These are phyloP conservation scores for Dexiosoma caninum DNA, from an alignment of 2,888 invertebrate genomes.

Conservation along the genomic window DNA sequence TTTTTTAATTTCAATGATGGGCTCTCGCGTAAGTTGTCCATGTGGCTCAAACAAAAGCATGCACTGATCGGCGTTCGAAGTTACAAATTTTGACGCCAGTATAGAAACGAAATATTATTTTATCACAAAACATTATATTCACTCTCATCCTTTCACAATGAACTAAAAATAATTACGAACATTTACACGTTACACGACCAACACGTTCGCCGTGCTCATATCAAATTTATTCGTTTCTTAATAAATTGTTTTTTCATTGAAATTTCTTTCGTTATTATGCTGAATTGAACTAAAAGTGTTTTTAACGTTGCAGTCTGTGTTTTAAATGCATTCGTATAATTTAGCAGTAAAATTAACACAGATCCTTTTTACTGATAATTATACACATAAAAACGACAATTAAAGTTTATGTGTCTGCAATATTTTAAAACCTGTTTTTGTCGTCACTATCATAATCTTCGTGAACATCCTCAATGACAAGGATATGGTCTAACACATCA, in stretches of 20 bases:
- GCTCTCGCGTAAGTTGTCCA: too few species aligned
- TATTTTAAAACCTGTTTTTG: slow-evolving; percentile 2
- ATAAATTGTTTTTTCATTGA: neutral
- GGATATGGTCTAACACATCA: slow-evolving; percentile 1
- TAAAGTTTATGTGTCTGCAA: slow-evolving; percentile 21
- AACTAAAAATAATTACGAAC: too few species aligned
- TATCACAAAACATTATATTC: too few species aligned
- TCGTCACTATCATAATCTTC: neutral
- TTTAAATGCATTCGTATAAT: neutral
- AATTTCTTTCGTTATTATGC: neutral
- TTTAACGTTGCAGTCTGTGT: neutral
- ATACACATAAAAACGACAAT: slow-evolving; percentile 3
- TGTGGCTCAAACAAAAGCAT: too few species aligned
- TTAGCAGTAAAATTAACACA: slow-evolving; percentile 17
- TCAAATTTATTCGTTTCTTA: neutral
- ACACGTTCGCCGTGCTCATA: too few species aligned
- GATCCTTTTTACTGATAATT: slow-evolving; percentile 29
- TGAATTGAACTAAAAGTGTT: neutral
- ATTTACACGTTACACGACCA: too few species aligned
- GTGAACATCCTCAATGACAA: slow-evolving; percentile 6
- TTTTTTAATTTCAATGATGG: too few species aligned
- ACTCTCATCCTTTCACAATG: too few species aligned
- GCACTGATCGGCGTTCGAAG: too few species aligned
- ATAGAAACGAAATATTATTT: too few species aligned
- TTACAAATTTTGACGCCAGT: too few species aligned